Evolutionary conservation across 2,113 vertebrate genomes (phyloP), one percentile per base, ranked within the genome.

Genomic region (Xenopus borealis): DNA sequence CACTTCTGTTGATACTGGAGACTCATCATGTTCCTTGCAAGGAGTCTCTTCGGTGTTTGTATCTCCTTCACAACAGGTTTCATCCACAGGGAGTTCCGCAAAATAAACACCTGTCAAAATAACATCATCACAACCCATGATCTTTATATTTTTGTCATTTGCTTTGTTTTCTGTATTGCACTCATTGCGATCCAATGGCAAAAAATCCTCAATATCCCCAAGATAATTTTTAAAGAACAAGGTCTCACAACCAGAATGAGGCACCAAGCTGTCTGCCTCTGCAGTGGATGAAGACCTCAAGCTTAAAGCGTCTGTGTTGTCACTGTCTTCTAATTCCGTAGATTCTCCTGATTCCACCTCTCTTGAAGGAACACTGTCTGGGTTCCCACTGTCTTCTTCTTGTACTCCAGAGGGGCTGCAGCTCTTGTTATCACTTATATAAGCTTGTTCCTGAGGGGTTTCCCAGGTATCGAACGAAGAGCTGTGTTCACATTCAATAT

Each of bases 261-360:
- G 50, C 73, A 45, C 5, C 20, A 58, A 18, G 0, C 59, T 62
- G n/a, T 75, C 5, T 13, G 10, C 75, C 16, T 66, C 78, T 13
- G 52, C 62, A 61, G 18, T 20, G 55, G 75, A 64, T 57, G 72
- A 80, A 52, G 79, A 78, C 72, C 75, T 72, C 63, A 80, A 76
- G 79, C 33, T 76, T 78, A 81, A 58, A 0, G 77, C 83, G 78
- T 88, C 64, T 0, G 68, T 69, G 14, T 68, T 83, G 57, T 85
- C 85, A 76, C 66, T 79, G 47, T 83, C 81, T 79, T 82, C 78
- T 12, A 67, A 71, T 78, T 79, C 82, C 5, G 66, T 73, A 50
- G 80, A 85, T 45, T 89, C 85, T 45, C 85, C 78, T 18, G 84
- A 87, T 74, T 86, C 80, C 13, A 64, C 12, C 79, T 88, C 85